Evolutionary conservation across 2,797 vertebrate species (phyloP).

Genomic region (Acipenser ruthenus): DNA sequence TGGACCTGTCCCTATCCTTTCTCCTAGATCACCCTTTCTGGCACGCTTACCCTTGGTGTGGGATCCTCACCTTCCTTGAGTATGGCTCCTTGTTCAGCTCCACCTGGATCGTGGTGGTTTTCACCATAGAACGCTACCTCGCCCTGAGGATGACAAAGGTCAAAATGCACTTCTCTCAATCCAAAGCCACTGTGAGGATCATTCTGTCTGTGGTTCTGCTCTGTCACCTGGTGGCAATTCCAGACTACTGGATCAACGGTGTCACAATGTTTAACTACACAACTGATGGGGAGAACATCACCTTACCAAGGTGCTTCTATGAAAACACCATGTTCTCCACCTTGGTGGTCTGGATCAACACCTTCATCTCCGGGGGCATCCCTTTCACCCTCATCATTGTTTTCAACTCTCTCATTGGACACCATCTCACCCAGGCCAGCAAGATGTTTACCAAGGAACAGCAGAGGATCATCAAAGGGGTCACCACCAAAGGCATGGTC

Average conservation of each 20-base stretch:
- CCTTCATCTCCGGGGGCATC: conserved; percentile 55
- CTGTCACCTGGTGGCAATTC: conserved; percentile 55
- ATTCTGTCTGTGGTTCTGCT: conserved; percentile 44
- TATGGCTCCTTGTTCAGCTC: conserved; percentile 59
- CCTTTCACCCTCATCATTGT: conserved; percentile 57
- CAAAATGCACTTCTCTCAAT: conserved; percentile 43
- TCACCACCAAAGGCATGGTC: conserved; percentile 38
- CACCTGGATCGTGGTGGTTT: conserved; percentile 64
- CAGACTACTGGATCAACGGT: conserved; percentile 55
- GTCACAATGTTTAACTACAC: conserved; percentile 38
- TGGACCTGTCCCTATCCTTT: conserved; percentile 61
- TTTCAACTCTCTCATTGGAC: conserved; percentile 59
- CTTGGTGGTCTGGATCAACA: conserved; percentile 57
- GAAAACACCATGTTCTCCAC: conserved; percentile 44
- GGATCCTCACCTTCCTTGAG: conserved; percentile 54
- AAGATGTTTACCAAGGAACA: conserved; percentile 61
- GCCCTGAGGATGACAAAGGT: conserved; percentile 46
- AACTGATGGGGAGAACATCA: conserved; percentile 32
- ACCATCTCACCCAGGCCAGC: conserved; percentile 41
- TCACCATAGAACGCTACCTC: conserved; percentile 63
- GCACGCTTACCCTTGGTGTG: conserved; percentile 57
- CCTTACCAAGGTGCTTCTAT: conserved; percentile 47
- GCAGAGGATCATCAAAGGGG: conserved; percentile 38
- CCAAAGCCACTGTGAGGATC: conserved; percentile 40
- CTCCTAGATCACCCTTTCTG: conserved; percentile 59